These are phyloP conservation scores for Cheilosia grossa DNA, from an alignment of 2,888 invertebrate genomes.

Conservation along the genomic window DNA sequence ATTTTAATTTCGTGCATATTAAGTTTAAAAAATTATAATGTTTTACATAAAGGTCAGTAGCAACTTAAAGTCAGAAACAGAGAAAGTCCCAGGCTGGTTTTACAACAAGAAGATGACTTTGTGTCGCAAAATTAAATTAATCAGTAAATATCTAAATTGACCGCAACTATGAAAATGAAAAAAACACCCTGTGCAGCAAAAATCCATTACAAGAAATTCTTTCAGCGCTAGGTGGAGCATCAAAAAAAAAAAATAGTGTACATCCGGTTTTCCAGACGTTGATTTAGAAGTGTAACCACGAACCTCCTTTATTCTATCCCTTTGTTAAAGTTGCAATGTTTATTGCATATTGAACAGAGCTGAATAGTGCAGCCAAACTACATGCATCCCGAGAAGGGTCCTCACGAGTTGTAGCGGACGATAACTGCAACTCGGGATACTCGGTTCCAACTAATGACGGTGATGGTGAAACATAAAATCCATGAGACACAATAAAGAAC, in stretches of 20 bases:
- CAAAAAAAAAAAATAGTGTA: not conserved
- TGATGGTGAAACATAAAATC: constrained; percentile 31
- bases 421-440: not conserved
- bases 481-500: constrained; percentile 27
- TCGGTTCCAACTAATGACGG: constrained; percentile 23
- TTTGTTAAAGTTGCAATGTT: constrained; percentile 2
- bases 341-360: constrained; percentile 1
- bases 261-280: not conserved
- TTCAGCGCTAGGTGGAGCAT: too few species aligned
- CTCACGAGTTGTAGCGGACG: not conserved
- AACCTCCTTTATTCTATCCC: not conserved
- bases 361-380: not conserved
- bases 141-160: too few species aligned
- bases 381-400: not conserved
- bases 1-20: too few species aligned
- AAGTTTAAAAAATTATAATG: too few species aligned
- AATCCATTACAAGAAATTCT: too few species aligned
- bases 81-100: too few species aligned
- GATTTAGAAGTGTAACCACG: constrained; percentile 9
- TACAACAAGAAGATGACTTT: too few species aligned
- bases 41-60: too few species aligned
- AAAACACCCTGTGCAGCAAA: too few species aligned
- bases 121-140: too few species aligned
- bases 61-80: too few species aligned
- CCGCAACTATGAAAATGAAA: too few species aligned